Evolutionary conservation across 2,113 vertebrate species (phyloP), one percentile per base, ranked within the genome.

Genomic region (Chionis minor): DNA sequence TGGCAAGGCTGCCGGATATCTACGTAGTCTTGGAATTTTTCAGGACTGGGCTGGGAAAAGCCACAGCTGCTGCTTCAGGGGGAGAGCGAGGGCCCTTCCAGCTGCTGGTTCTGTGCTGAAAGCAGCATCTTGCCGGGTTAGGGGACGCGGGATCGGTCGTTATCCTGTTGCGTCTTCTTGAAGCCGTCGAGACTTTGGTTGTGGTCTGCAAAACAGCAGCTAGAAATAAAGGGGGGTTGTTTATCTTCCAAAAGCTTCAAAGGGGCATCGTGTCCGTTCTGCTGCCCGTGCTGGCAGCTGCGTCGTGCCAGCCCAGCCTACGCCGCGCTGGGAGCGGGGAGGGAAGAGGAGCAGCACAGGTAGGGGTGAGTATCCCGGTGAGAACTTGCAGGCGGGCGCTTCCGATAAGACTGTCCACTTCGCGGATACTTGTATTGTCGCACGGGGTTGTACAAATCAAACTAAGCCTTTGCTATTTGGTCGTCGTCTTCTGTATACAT

Each of bases 81-180:
- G 45, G 14, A 27, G 28, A 44, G 54, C 2, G 7, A 35, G 66
- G 13, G 28, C 28, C 22, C 42, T 33, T 55, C 73, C 67, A 49
- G 10, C 7, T 6, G 8, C 4, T 1, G 0, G 6, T 30, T 13
- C 27, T 33, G 32, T 35, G 81, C 30, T 74, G 9, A 33, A 40
- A 73, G 30, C 30, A 33, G 28, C 30, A 33, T 27, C 28, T n/a
- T 7, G 2, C 33, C 3, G 7, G 8, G 30, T 22, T 32, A 38
- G 0, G 2, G 55, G 8, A 20, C 8, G 0, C 1, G 4, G 44
- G 30, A 19, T 15, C 0, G 2, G 27, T 8, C 33, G 19, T 44
- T 42, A 17, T 21, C 51, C 24, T 14, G 6, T 16, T 40, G 4
- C 9, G 33, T 27, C 38, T 9, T 38, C 38, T 38, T 12, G 75